Base-by-base conservation (phyloP, 2,113 vertebrate species). In the Urocolius indicus region DNA sequence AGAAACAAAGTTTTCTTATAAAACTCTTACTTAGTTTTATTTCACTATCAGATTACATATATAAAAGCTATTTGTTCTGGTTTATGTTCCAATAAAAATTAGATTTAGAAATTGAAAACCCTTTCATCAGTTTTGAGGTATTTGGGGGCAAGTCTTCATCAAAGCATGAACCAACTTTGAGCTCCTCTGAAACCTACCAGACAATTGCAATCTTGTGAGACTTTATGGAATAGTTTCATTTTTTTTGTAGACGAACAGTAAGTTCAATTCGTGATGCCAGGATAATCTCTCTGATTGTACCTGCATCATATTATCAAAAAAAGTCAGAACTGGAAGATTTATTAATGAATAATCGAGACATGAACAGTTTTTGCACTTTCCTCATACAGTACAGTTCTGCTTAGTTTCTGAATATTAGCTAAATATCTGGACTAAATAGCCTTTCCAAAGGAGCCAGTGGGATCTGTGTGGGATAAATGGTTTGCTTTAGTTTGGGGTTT, bases 401-500 rank as follows among this genome's bases (percentile, higher is more conserved):
- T 83, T 66, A 43, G 26, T 68, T 90, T 86, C 54, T 80, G 38
- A 9, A 68, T 89, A 38, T 18, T 26, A 76, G 49, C 24, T 75
- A 76, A 72, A 71, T 74, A 74, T 34, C n/a, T 75, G 26, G 12
- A 19, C 34, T 67, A 67, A 72, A 75, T 29, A 52, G 10, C 45
- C 21, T 63, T 73, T 91, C n/a, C 27, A 49, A 75, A 43, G 43
- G 11, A 80, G 4, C 1, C 10, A 20, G 24, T 49, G 7, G 30
- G 73, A 84, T 80, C 26, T 69, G 49, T 41, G 11, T 55, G 8
- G 48, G 17, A 63, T 49, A 75, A 75, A 55, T 18, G 13, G 5
- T 68, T 55, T 27, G 26, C 6, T 13, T 67, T 88, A 46, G 1
- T 51, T 49, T 38, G 9, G 7, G 0, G 2, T 59, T 49, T 0